Evolutionary conservation across 2,888 invertebrate species (phyloP), one percentile per base, ranked within the genome.

Genomic region (Trimorus sp.): DNA sequence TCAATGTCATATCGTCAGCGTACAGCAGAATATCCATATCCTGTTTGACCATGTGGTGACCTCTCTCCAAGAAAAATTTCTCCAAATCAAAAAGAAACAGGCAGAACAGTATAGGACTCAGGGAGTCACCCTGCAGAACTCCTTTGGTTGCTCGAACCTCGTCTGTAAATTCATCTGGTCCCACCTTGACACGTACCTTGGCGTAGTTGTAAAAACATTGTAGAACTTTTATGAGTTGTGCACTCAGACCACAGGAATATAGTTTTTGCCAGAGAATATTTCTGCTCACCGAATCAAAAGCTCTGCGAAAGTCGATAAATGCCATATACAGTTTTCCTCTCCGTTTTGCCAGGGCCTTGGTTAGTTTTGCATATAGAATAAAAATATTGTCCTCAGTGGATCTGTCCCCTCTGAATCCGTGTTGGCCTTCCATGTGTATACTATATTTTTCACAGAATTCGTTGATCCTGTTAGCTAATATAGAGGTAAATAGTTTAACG

Each of bases 301-400:
- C 82, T 56, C 75, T 51, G 7, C 71, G 62, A 15, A 86, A 83
- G 45, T 87, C 87, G 5, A 87, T 63, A 69, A 87, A 87, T 14
- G 54, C 79, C 0, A 82, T 75, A 60, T 74, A 86, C 1, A 86
- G 37, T 69, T 74, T 82, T 5, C 77, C 74, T 42, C 69, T 74
- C 14, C 66, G 62, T 63, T 83, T 69, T 7, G 60, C 49, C 8
- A 84, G 49, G 8, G 83, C 76, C 3, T 71, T 0, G 2, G 75
- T 58, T 11, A 85, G 70, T n/a, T 65, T 74, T 1, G 84, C 38
- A 0, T 65, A 60, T 0, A 88, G 75, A 0, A 81, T 76, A 59
- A 87, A 87, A 0, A 87, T 78, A 54, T 86, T 85, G 49, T 88
- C 86, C 14, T 81, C 66, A 2, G 83, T 85, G 1, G 83, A 75